Conservation (phyloP, 2,797 vertebrate genomes). For the Lacerta viridis region DNA sequence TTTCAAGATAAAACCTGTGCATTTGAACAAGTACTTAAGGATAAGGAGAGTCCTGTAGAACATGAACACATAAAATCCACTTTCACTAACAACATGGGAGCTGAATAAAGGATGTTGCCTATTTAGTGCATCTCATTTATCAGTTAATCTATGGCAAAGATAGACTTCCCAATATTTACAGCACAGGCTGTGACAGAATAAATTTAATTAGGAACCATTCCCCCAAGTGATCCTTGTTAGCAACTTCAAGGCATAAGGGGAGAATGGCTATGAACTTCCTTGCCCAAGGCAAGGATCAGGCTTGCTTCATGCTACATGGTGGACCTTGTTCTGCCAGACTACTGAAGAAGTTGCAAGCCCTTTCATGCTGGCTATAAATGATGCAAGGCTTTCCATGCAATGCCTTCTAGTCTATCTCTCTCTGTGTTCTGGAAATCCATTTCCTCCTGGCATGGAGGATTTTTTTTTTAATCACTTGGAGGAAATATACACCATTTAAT, state of each 20-base stretch:
- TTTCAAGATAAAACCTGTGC: background rate
- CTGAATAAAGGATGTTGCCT: background rate
- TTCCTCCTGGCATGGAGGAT: background rate
- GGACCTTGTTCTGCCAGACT: background rate
- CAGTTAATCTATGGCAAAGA: background rate
- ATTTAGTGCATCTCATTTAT: conserved; percentile 12
- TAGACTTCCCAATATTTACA: background rate
- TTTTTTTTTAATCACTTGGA: background rate
- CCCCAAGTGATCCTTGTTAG: background rate
- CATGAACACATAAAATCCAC: background rate
- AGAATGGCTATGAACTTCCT: background rate
- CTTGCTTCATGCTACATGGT: background rate
- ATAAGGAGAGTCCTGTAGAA: background rate
- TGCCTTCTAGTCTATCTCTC: background rate
- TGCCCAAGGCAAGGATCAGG: conserved; percentile 1
- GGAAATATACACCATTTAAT: background rate
- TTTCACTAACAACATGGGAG: background rate
- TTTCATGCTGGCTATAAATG: background rate
- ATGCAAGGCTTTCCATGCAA: background rate
- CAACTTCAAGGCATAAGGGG: background rate
- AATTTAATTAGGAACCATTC: background rate
- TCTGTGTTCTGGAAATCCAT: background rate
- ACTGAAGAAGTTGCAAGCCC: background rate
- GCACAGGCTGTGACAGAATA: background rate
- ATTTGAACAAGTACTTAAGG: background rate